phyloP scores from a whole-genome alignment of 2,797 vertebrate genomes.

The Sebastes aleutianus region DNA sequence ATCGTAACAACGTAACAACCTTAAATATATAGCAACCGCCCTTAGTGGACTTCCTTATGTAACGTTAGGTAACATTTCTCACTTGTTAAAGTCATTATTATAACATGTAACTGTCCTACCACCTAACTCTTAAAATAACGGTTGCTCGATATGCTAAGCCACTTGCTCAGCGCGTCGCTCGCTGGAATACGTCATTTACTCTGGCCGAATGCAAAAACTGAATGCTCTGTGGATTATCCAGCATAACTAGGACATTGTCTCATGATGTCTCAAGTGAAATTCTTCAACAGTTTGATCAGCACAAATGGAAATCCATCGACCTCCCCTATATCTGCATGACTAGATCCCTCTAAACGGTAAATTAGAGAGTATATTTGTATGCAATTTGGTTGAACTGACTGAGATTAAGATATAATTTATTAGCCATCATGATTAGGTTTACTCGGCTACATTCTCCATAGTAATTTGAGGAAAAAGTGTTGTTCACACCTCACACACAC shows the following conservation, averaged over 20 bases:
- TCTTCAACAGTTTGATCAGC: background rate
- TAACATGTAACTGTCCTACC: no score
- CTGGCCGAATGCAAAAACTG: no score
- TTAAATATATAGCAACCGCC: no score
- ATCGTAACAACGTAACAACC: background rate
- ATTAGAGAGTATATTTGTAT: background rate
- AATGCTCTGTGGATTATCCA: background rate
- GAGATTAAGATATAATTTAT: background rate
- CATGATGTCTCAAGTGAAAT: background rate
- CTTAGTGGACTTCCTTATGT: no score
- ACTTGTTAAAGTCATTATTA: no score
- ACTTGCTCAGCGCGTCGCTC: no score
- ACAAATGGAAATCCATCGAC: background rate
- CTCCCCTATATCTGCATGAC: background rate
- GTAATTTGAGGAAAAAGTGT: background rate
- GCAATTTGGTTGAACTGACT: background rate
- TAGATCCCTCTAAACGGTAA: background rate
- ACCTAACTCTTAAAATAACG: rapidly evolving
- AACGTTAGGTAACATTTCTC: no score
- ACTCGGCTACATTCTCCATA: background rate
- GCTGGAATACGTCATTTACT: no score
- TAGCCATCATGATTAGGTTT: background rate
- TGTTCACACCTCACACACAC: background rate
- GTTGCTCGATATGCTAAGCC: no score
- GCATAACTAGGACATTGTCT: background rate